Percentiles rank a stretch among this genome's conserved stretches.
phyloP scores from a whole-genome alignment of 92 coral and sea anemone species.

The Palythoa grandis region DNA sequence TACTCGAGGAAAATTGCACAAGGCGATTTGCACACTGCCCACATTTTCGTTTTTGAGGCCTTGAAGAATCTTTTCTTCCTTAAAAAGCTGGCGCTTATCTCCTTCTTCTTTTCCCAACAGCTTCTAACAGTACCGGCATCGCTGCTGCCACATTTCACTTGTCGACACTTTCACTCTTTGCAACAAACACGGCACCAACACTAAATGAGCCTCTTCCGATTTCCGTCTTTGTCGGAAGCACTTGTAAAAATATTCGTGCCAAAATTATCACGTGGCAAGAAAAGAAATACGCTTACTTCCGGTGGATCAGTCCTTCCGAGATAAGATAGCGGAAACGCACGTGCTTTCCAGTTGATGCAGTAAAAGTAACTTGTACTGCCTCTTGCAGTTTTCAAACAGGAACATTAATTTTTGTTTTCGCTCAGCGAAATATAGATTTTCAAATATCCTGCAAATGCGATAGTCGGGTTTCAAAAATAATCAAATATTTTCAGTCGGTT shows the following conservation, averaged over 20 bases:
- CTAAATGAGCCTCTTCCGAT: no score
- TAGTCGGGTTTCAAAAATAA: no score
- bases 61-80: no score
- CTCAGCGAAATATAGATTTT: background rate
- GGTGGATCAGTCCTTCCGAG: background rate
- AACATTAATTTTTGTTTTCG: no score
- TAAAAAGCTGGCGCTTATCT: no score
- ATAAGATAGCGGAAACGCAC: background rate
- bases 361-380: no score
- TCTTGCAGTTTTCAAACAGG: no score
- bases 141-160: background rate
- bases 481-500: no score
- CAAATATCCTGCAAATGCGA: background rate
- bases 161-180: background rate
- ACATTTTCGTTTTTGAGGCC: background rate
- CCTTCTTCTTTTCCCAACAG: no score
- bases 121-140: background rate
- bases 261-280: background rate
- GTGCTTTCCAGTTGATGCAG: background rate
- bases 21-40: no score
- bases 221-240: background rate
- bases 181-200: background rate
- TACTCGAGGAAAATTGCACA: no score
- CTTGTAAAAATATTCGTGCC: constrained; percentile 35
- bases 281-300: background rate